These are phyloP conservation scores for Mesodorylaimus sp. DNA, from an alignment of 2,888 invertebrate species.

Conservation along the genomic window DNA sequence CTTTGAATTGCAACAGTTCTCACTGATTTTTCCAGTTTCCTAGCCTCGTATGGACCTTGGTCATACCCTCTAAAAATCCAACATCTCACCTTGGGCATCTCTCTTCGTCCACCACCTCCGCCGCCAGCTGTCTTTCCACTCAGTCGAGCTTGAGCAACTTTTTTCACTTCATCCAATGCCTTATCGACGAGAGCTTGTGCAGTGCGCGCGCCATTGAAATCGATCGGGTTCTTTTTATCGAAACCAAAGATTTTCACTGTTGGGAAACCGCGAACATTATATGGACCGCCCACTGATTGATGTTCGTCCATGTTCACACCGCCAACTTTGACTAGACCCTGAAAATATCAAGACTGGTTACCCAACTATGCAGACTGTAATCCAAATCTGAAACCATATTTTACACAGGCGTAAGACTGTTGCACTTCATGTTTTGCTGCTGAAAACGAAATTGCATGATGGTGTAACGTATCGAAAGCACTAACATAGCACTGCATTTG, in stretches of 20 bases:
- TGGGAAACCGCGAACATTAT: constrained; percentile 73
- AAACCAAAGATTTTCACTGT: constrained; percentile 80
- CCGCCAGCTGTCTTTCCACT: constrained; percentile 38
- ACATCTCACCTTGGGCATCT: constrained; percentile 12
- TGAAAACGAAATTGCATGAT: too few species aligned
- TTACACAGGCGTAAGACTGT: too few species aligned
- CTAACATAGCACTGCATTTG: too few species aligned
- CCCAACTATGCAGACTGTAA: neutral
- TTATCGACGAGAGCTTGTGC: constrained; percentile 69
- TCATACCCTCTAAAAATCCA: too few species aligned
- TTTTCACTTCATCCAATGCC: constrained; percentile 55
- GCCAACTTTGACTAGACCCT: constrained; percentile 82
- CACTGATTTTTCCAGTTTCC: too few species aligned
- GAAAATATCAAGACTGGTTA: constrained; percentile 22
- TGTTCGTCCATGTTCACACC: constrained; percentile 80
- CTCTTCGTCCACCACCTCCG: constrained; percentile 17
- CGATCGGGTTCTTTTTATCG: constrained; percentile 60
- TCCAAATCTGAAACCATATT: too few species aligned
- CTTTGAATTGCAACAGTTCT: too few species aligned
- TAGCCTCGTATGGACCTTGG: too few species aligned
- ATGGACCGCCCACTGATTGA: constrained; percentile 56
- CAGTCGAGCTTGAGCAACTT: constrained; percentile 50
- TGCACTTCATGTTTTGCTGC: too few species aligned
- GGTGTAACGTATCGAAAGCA: too few species aligned
- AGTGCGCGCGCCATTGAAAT: constrained; percentile 57